Conservation (phyloP, 2,797 vertebrate genomes). For the Diplodus sargus region DNA sequence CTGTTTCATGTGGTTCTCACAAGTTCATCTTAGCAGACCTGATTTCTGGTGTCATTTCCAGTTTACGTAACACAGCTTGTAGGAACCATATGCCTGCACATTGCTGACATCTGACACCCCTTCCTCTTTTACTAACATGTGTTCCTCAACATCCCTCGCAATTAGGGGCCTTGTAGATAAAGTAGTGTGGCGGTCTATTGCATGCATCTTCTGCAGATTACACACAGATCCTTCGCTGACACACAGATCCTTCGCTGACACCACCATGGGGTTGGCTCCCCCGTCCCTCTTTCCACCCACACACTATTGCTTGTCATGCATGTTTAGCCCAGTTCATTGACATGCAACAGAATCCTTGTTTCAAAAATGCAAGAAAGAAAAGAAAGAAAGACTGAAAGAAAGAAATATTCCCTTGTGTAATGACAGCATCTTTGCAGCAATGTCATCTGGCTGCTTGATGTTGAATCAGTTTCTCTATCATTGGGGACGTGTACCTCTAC, state of each 20-base stretch:
- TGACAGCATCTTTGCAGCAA: constrained; percentile 62
- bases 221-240: constrained; percentile 70
- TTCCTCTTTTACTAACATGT: constrained; percentile 81
- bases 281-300: constrained; percentile 44
- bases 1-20: background rate
- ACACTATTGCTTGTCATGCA: constrained; percentile 74
- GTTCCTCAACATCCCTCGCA: constrained; percentile 74
- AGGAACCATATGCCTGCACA: constrained; percentile 70
- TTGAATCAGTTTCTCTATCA: constrained; percentile 22
- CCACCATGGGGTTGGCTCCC: constrained; percentile 53
- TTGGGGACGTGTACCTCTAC: constrained; percentile 1
- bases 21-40: constrained; percentile 30
- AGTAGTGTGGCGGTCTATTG: constrained; percentile 57
- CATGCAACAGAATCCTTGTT: constrained; percentile 72
- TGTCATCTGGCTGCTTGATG: constrained; percentile 41
- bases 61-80: constrained; percentile 60
- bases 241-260: constrained; percentile 71
- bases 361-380: constrained; percentile 17
- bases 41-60: constrained; percentile 64
- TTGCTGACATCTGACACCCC: constrained; percentile 78
- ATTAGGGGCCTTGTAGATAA: constrained; percentile 78
- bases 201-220: constrained; percentile 72
- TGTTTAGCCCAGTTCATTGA: constrained; percentile 73
- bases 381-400: background rate
- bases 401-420: constrained; percentile 51